Base-by-base conservation (phyloP, 2,113 vertebrate genomes). In the Nothocercus nigrocapillus region DNA sequence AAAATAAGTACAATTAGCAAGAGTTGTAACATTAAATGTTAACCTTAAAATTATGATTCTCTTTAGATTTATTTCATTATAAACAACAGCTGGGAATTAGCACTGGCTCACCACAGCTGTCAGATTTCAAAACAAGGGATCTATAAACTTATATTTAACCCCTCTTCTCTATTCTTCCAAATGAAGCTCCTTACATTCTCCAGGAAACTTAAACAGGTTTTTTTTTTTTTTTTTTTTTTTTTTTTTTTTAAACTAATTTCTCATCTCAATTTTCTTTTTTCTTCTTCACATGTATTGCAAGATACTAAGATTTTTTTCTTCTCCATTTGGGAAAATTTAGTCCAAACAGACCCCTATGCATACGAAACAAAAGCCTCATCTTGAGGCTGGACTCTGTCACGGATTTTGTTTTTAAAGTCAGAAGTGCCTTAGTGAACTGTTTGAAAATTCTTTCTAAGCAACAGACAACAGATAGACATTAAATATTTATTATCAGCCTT, bases 231-330 rank as follows among this genome's bases (percentile, higher is more conserved):
- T n/a, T n/a, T n/a, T n/a, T n/a, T n/a, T n/a, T n/a, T n/a, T n/a
- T n/a, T n/a, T n/a, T n/a, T n/a, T n/a, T n/a, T n/a, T n/a, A n/a
- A n/a, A n/a, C n/a, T n/a, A n/a, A n/a, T n/a, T n/a, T n/a, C 36
- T 74, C 4, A 32, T 21, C 15, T 56, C 54, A 32, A 19, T 58
- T 73, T 19, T 82, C 34, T 63, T 2, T 62, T 85, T 58, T 3
- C 22, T 7, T 45, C 36, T 63, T 63, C 53, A 25, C n/a, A 78
- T 0, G 0, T 13, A 0, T 64, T 82, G 6, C 1, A 36, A 3
- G 5, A 59, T 17, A 24, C 4, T 54, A 58, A 58, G 28, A 25
- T 4, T 49, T 59, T 38, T 28, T 34, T 62, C 34, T 19, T 9
- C 13, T 76, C 13, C 16, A 5, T 56, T 2, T 17, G 27, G 38